Conservation (phyloP, 1,140 invertebrate species). For the Nephila pilipes region DNA sequence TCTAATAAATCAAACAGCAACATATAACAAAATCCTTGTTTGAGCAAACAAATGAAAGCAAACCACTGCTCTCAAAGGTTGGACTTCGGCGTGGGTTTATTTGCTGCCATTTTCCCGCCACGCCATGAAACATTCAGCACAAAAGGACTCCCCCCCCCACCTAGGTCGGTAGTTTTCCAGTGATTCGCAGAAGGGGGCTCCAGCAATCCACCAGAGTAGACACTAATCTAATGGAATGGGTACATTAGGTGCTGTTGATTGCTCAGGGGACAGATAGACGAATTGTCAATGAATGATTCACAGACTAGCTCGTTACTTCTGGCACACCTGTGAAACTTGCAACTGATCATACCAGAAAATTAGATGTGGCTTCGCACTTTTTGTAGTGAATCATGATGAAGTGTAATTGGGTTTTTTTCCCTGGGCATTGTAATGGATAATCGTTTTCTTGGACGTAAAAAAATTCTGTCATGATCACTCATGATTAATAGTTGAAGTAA, state of each 20-base stretch:
- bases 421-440: no score
- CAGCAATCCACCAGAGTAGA: constrained; percentile 11
- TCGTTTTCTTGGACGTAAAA: no score
- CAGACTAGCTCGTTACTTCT: neutral
- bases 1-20: neutral
- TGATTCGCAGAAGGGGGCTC: neutral
- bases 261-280: neutral
- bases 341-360: neutral
- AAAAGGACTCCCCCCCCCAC: neutral
- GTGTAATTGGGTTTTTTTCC: neutral
- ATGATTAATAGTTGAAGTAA: no score
- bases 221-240: constrained; percentile 22
- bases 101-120: no score
- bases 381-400: neutral
- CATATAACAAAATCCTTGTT: neutral
- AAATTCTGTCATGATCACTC: no score
- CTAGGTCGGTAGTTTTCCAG: neutral
- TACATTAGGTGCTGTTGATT: constrained; percentile 7
- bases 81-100: no score
- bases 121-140: constrained; percentile 3
- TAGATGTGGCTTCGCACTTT: neutral
- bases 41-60: no score
- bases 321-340: constrained; percentile 11
- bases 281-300: constrained; percentile 15
- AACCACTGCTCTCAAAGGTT: no score